Evolutionary conservation across 2,888 invertebrate species (phyloP).

Genomic region (Drosophila birchii): DNA sequence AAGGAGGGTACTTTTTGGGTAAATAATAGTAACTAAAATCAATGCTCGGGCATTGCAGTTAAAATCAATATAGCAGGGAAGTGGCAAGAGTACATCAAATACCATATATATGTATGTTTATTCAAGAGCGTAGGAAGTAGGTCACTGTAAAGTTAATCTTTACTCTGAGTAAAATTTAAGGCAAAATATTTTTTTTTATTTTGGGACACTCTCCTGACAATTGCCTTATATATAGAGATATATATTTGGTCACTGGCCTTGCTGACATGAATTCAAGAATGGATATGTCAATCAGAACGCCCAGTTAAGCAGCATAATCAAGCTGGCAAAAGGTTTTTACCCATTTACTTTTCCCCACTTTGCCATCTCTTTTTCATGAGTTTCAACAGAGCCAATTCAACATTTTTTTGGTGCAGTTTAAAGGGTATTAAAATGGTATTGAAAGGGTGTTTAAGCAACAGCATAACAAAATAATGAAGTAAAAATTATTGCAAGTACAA

Average conservation of each 20-base stretch:
- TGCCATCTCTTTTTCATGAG: neutral
- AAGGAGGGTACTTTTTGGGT: constrained; percentile 11
- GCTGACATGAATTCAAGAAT: constrained; percentile 41
- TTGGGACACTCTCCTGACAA: neutral
- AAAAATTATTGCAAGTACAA: too few species aligned
- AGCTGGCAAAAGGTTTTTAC: constrained; percentile 38
- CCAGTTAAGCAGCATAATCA: constrained; percentile 61
- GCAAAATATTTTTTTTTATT: neutral
- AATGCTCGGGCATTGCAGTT: constrained; percentile 22
- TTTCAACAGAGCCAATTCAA: constrained; percentile 28
- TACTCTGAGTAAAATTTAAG: neutral
- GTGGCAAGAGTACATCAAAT: constrained; percentile 4
- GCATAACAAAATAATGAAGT: neutral
- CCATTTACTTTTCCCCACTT: constrained; percentile 7
- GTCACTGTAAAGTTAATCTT: too few species aligned
- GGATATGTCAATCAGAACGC: constrained; percentile 61
- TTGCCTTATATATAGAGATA: neutral
- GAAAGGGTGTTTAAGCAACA: neutral
- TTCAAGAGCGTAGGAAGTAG: neutral
- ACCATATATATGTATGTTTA: neutral
- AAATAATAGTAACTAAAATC: constrained; percentile 22
- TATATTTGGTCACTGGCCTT: neutral
- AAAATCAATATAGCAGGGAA: constrained; percentile 41
- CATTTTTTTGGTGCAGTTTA: constrained; percentile 23
- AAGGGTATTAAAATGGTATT: neutral